These are phyloP conservation scores for Oncorhynchus mykiss DNA, from an alignment of 2,113 vertebrate genomes.

Conservation along the genomic window DNA sequence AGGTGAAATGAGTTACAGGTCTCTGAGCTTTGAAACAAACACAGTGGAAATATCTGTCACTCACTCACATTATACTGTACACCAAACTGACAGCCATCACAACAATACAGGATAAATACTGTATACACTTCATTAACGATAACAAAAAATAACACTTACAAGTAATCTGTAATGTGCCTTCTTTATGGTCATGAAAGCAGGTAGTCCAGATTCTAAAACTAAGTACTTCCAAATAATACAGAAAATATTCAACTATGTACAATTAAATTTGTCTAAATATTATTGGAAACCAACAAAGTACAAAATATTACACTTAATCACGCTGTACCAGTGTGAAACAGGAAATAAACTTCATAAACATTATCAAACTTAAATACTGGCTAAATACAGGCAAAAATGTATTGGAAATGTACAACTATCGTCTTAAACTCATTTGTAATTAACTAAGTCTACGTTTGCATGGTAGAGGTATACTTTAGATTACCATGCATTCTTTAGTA, in stretches of 20 bases:
- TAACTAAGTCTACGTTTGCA: background rate
- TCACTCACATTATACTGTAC: background rate
- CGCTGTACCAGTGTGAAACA: background rate
- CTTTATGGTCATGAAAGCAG: background rate
- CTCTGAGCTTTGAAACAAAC: background rate
- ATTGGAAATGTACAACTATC: background rate
- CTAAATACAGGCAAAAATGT: background rate
- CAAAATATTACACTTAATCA: background rate
- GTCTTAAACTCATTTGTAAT: background rate
- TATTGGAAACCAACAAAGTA: background rate
- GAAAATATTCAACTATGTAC: background rate
- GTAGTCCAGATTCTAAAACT: background rate
- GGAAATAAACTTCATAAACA: background rate
- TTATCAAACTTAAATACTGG: background rate
- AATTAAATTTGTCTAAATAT: background rate
- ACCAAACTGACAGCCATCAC: background rate
- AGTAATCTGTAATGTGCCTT: background rate
- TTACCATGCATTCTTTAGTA: background rate
- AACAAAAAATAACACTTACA: background rate
- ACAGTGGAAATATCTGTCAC: background rate
- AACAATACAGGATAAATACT: background rate
- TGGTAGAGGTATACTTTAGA: background rate
- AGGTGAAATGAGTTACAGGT: background rate
- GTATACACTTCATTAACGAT: background rate
- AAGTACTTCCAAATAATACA: background rate